Percentiles rank a stretch among this genome's conserved stretches.
phyloP scores from a whole-genome alignment of 2,113 vertebrate species.

The Crotalus tigris region DNA sequence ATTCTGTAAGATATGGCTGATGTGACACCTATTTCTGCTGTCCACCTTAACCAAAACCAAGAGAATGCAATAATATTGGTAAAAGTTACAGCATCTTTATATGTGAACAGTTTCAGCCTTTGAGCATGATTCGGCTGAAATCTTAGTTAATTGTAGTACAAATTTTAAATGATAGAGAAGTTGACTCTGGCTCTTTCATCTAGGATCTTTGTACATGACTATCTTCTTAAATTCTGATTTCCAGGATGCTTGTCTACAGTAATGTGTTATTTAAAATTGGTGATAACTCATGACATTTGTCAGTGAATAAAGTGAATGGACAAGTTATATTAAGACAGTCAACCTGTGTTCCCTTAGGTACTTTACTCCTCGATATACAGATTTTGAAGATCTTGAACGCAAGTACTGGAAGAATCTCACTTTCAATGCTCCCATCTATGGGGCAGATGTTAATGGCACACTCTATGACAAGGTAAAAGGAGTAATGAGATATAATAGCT shows the following conservation, averaged over 20 bases:
- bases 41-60: background rate
- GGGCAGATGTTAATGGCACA: slow-evolving; percentile 91
- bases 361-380: slow-evolving; percentile 85
- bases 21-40: background rate
- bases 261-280: background rate
- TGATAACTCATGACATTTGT: background rate
- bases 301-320: background rate
- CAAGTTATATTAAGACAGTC: background rate
- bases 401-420: slow-evolving; percentile 99
- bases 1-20: background rate
- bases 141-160: background rate
- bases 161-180: background rate
- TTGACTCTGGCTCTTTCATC: background rate
- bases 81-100: background rate
- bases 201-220: background rate
- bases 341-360: slow-evolving; percentile 72
- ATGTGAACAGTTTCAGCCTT: background rate
- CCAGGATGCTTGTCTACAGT: background rate
- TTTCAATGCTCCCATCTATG: slow-evolving; percentile 92
- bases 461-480: slow-evolving; percentile 87
- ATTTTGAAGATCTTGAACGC: slow-evolving; percentile 93
- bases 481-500: background rate
- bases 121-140: background rate
- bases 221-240: background rate
- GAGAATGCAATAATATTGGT: background rate